Evolutionary conservation across 2,113 vertebrate genomes (phyloP).

Genomic region (Equus przewalskii): DNA sequence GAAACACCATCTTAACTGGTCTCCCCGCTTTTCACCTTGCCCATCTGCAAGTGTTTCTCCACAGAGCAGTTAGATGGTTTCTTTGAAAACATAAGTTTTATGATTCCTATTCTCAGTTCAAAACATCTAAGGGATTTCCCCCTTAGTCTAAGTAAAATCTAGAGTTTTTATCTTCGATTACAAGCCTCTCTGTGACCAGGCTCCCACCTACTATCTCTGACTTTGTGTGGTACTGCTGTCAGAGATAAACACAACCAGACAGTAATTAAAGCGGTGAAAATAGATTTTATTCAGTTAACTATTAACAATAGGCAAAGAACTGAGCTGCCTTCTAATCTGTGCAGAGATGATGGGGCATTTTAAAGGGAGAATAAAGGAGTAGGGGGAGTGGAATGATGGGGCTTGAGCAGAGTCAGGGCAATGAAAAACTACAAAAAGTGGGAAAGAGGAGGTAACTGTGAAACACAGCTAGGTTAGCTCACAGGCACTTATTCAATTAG

Average conservation of each 20-base stretch:
- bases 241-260: not conserved
- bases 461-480: not conserved
- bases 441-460: fast-evolving
- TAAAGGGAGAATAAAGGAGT: not conserved
- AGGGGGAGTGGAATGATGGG: fast-evolving
- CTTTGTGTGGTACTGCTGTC: not conserved
- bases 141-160: not conserved
- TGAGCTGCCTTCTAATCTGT: not conserved
- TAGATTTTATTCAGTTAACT: not conserved
- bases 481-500: not conserved
- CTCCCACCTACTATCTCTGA: not conserved
- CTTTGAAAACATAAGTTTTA: not conserved
- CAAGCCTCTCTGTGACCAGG: not conserved
- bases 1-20: not conserved
- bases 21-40: not conserved
- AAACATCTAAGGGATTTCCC: not conserved
- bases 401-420: not conserved
- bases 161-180: not conserved
- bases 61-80: not conserved
- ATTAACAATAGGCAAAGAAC: not conserved
- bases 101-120: not conserved
- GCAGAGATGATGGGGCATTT: not conserved
- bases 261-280: not conserved
- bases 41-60: not conserved
- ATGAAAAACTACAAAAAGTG: not conserved